Conservation (phyloP, 2,113 vertebrate genomes). For the Gallinago undulata region DNA sequence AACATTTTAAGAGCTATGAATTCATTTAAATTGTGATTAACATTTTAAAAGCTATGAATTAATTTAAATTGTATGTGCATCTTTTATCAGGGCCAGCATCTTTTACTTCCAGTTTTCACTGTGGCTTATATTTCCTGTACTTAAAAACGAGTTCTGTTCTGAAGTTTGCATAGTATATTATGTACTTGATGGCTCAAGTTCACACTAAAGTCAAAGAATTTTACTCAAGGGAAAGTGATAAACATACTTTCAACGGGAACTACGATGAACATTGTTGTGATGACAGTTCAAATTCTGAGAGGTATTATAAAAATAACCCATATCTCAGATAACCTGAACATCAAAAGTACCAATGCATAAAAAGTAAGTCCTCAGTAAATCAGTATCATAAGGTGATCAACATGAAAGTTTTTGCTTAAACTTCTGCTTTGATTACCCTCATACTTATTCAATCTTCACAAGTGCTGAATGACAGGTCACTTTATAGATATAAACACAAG, state of each 20-base stretch:
- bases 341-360: not conserved
- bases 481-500: not conserved
- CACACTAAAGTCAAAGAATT: not conserved
- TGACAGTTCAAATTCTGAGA: not conserved
- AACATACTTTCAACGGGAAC: not conserved
- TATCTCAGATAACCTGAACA: not conserved
- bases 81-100: not conserved
- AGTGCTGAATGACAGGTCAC: not conserved
- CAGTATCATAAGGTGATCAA: not conserved
- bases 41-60: not conserved
- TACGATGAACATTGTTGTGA: not conserved
- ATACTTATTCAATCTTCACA: not conserved
- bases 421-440: not conserved
- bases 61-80: not conserved
- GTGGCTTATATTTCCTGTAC: not conserved
- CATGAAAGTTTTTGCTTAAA: not conserved
- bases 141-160: not conserved
- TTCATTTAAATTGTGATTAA: not conserved
- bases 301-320: not conserved
- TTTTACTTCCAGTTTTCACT: not conserved
- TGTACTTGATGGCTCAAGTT: not conserved
- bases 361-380: not conserved
- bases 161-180: slow-evolving; percentile 6
- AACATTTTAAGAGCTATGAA: not conserved
- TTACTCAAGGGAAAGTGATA: not conserved